Evolutionary conservation across 2,113 vertebrate genomes (phyloP), one percentile per base, ranked within the genome.

Genomic region (Alces alces): DNA sequence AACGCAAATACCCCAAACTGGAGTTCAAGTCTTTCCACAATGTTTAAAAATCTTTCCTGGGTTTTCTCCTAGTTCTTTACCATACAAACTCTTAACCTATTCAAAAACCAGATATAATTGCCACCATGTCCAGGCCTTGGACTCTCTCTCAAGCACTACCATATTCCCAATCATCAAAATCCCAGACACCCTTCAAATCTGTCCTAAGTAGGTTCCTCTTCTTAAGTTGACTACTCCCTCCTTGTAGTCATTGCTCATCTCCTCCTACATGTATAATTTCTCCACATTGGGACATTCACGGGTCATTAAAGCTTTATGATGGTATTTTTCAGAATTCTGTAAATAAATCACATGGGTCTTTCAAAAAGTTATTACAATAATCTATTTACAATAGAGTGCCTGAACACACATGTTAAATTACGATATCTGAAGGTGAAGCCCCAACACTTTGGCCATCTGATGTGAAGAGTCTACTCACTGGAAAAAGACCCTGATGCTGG

Each of bases 1-100:
- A 80, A 95, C 97, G 86, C 64, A 93, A 97, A 95, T 45, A 47
- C 16, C 23, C 39, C 36, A 87, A 94, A 91, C 54, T 80, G 39
- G 25, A 21, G 61, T 82, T 85, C 15, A 61, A 55, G 50, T 45
- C 47, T 86, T 45, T 55, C 23, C 12, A 90, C 60, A 39, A 39
- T 70, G 61, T 39, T 45, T 16, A 39, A 79, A 83, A 36, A 6
- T 6, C 25, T 17, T 36, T 57, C 7, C 54, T 85, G 8, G 17
- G 2, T 82, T 54, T 58, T 45, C 52, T 89, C 36, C 87, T 93
- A 55, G 43, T 85, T 64, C 43, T 52, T 86, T 70, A 92, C 36
- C 73, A 52, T 5, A 55, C 10, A 58, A 43, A 73, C 43, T n/a
- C 55, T 39, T 90, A 64, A 25, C 19, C 52, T 76, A 45, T 27